Evolutionary conservation across 2,888 invertebrate species (phyloP), one percentile per base, ranked within the genome.

Genomic region (Eupithecia dodoneata): DNA sequence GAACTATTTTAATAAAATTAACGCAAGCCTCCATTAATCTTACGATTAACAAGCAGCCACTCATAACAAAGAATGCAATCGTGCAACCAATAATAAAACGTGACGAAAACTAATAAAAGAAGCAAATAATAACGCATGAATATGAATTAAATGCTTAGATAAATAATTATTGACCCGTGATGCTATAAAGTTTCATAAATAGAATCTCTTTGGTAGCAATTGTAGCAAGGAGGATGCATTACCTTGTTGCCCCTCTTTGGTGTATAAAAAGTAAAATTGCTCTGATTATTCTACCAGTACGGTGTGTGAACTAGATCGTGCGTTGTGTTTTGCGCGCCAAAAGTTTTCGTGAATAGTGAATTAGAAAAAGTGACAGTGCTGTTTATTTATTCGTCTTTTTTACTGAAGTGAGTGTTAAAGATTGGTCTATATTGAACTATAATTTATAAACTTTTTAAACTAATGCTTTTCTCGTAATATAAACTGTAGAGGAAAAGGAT

Each of bases 241-340:
- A 13, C 41, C 42, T 86, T 87, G 87, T 86, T 85, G 87, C 86
- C 85, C 87, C 85, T 80, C 79, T 75, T 72, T 77, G 77, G 84
- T 79, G 82, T 93, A 93, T 93, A 93, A 89, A 92, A 93, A 91
- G 79, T 88, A 89, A 89, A 87, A 89, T 87, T 86, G 85, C 84
- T 83, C 85, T 78, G 81, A 87, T 90, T 87, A 80, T 3, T 88
- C 85, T 89, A 90, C 85, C 92, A 93, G 92, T 93, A 85, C 85
- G 86, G 86, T 82, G 80, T 83, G 79, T 82, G 84, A 89, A 86
- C 86, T 89, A 81, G 89, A 86, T 85, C 88, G 86, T 83, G 84
- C 80, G 88, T 82, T 18, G 85, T 85, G 85, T 82, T 83, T 85
- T 84, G 84, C 87, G 86, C 87, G 87, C 83, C 82, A 84, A 86